Percentiles rank a stretch among this genome's conserved stretches.
Conservation (phyloP, 53 echinoderm and acorn worm species). For the Crossaster papposus region DNA sequence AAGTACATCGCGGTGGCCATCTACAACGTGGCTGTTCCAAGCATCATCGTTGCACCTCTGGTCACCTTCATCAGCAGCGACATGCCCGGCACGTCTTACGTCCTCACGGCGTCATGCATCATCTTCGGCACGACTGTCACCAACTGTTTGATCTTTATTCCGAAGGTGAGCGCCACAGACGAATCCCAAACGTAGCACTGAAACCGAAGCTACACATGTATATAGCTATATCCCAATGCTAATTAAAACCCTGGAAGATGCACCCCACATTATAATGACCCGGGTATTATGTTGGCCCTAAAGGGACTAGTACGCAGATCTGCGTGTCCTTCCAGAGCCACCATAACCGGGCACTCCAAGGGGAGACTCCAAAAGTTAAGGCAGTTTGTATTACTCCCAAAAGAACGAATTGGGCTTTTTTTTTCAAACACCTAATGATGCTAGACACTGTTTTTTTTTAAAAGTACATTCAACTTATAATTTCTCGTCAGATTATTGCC, state of each 20-base stretch:
- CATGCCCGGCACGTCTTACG: slow-evolving; percentile 30
- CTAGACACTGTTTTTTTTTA: neutral
- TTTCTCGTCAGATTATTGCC: neutral
- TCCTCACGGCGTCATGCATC: slow-evolving; percentile 56
- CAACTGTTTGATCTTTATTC: slow-evolving; percentile 64
- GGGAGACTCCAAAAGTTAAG: no score
- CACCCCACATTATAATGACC: no score
- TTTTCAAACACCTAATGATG: neutral
- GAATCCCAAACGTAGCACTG: neutral
- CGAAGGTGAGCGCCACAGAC: no score
- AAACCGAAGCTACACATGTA: neutral
- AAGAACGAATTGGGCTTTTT: neutral
- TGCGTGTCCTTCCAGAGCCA: no score
- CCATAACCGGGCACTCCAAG: no score
- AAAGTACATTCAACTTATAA: neutral
- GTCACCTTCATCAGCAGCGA: slow-evolving; percentile 47
- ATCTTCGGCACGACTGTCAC: slow-evolving; percentile 63
- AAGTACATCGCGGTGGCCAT: slow-evolving; percentile 71
- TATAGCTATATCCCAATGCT: neutral
- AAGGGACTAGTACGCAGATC: no score
- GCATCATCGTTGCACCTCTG: slow-evolving; percentile 60
- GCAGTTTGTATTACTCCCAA: no score
- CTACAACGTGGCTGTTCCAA: slow-evolving; percentile 67
- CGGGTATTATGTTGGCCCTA: no score
- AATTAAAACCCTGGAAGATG: neutral